A percentile compares a stretch with the other conserved stretches of the same genome.
These are phyloP conservation scores for Leuctra nigra DNA, from an alignment of 2,888 invertebrate genomes.

Conservation along the genomic window DNA sequence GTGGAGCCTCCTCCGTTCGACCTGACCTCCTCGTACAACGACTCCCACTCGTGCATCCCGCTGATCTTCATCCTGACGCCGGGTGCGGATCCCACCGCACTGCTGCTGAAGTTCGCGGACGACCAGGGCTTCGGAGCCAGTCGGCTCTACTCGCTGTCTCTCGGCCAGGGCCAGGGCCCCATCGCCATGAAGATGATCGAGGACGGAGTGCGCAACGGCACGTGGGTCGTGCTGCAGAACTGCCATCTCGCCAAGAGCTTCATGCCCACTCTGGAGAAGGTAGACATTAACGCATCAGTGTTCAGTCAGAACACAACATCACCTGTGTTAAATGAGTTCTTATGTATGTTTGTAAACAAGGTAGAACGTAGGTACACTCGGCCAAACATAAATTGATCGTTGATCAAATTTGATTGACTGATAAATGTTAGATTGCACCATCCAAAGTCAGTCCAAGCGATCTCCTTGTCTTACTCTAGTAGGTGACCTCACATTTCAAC, in stretches of 20 bases:
- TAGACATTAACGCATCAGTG: constrained; percentile 40
- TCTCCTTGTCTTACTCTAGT: too few relatives aligned
- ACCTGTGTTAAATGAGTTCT: too few relatives aligned
- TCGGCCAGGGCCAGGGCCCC: constrained; percentile 92
- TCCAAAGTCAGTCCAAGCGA: too few relatives aligned
- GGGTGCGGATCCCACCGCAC: constrained; percentile 88
- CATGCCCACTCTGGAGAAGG: constrained; percentile 87
- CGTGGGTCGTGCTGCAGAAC: constrained; percentile 93
- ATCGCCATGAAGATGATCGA: constrained; percentile 81
- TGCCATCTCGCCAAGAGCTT: constrained; percentile 94
- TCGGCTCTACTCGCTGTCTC: constrained; percentile 70
- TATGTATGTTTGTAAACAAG: too few relatives aligned
- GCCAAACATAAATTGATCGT: too few relatives aligned
- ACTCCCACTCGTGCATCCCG: constrained; percentile 83
- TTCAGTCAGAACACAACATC: too few relatives aligned
- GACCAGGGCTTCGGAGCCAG: constrained; percentile 79
- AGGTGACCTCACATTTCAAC: too few relatives aligned
- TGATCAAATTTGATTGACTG: too few relatives aligned
- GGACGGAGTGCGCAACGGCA: constrained; percentile 73
- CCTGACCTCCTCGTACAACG: constrained; percentile 70
- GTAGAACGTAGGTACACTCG: too few relatives aligned
- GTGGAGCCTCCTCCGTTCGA: constrained; percentile 90
- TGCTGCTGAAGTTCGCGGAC: constrained; percentile 84
- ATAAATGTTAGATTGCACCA: too few relatives aligned
- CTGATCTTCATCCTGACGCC: constrained; percentile 87